phyloP scores from a whole-genome alignment of 2,113 vertebrate genomes.

The Callocephalon fimbriatum region DNA sequence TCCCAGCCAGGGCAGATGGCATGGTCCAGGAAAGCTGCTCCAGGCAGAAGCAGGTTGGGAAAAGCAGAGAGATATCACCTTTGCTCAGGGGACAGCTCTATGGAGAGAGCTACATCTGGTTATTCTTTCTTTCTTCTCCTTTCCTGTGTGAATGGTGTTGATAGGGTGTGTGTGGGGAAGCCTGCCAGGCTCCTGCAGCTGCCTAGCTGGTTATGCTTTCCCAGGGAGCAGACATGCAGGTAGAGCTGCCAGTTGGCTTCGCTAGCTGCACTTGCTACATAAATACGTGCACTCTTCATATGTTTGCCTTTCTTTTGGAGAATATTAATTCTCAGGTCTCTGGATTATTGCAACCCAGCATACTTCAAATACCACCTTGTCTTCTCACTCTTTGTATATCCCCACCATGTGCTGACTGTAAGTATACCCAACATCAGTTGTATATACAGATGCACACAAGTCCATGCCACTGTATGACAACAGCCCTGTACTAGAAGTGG shows the following conservation, averaged over 20 bases:
- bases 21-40: neutral
- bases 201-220: neutral
- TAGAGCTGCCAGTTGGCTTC: neutral
- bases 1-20: neutral
- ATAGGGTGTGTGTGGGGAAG: neutral
- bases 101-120: neutral
- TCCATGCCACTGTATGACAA: neutral
- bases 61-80: neutral
- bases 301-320: neutral
- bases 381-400: neutral
- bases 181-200: neutral
- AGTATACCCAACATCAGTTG: neutral
- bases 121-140: neutral
- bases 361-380: neutral
- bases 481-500: neutral
- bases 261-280: neutral
- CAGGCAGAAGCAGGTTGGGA: neutral
- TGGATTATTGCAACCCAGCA: neutral
- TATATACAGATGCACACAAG: neutral
- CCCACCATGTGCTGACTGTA: rapidly evolving
- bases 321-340: neutral
- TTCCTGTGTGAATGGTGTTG: neutral
- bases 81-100: neutral
- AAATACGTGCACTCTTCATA: neutral
- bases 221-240: neutral